These are phyloP conservation scores for Scomber scombrus DNA, from an alignment of 2,113 vertebrate genomes.

Conservation along the genomic window DNA sequence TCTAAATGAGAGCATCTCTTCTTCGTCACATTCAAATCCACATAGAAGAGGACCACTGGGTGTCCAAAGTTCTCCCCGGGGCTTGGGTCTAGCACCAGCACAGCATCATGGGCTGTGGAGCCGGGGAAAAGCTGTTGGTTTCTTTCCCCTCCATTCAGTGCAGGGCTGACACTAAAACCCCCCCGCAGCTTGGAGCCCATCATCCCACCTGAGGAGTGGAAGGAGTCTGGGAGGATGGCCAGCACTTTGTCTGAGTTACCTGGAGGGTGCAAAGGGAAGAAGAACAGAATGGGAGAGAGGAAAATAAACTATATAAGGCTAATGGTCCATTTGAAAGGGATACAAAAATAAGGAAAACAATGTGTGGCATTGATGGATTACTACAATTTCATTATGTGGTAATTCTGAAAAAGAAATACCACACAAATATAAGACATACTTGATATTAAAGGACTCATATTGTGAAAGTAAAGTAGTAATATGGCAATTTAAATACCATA, in stretches of 20 bases:
- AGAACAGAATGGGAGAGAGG: too few species aligned
- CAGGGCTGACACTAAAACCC: slow-evolving; percentile 40
- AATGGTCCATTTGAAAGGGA: not conserved
- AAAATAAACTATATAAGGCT: too few species aligned
- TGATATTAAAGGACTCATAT: too few species aligned
- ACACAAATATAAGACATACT: too few species aligned
- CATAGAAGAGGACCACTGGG: slow-evolving; percentile 84
- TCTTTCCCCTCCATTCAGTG: slow-evolving; percentile 47
- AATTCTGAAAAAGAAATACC: too few species aligned
- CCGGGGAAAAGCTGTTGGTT: slow-evolving; percentile 65
- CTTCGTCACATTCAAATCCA: slow-evolving; percentile 86
- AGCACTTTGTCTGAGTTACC: slow-evolving; percentile 81
- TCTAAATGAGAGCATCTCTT: slow-evolving; percentile 85
- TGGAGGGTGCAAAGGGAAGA: slow-evolving; percentile 16
- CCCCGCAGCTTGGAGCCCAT: slow-evolving; percentile 52
- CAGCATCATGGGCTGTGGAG: slow-evolving; percentile 80
- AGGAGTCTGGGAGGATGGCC: slow-evolving; percentile 84
- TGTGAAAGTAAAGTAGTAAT: too few species aligned
- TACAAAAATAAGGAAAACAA: not conserved
- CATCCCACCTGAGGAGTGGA: slow-evolving; percentile 60
- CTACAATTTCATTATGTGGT: not conserved
- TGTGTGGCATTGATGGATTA: not conserved
- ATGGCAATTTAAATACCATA: too few species aligned
- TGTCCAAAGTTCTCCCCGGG: slow-evolving; percentile 87
- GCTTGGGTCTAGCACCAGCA: slow-evolving; percentile 86